Percentiles rank a stretch among this genome's conserved stretches.
These are phyloP conservation scores for Formicarius rufipectus DNA, from an alignment of 2,113 vertebrate genomes.

Conservation along the genomic window DNA sequence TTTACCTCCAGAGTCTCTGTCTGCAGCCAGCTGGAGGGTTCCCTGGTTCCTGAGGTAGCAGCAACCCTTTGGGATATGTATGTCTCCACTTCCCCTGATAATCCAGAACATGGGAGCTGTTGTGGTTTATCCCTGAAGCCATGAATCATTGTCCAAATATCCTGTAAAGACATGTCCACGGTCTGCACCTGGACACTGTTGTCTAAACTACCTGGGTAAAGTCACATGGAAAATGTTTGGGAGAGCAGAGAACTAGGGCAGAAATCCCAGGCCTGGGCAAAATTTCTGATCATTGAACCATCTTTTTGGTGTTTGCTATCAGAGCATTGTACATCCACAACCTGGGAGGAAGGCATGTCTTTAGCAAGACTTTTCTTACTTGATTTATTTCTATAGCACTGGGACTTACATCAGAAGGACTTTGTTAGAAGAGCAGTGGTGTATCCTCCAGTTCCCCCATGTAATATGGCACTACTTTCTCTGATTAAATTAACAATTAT, in stretches of 20 bases:
- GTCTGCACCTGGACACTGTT: neutral
- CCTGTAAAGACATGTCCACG: neutral
- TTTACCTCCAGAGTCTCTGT: neutral
- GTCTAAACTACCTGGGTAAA: neutral
- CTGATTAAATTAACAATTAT: neutral
- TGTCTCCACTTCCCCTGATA: fast-evolving
- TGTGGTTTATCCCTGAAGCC: neutral
- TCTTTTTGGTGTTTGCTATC: neutral
- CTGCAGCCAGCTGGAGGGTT: neutral
- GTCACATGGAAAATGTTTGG: neutral
- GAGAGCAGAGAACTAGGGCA: neutral
- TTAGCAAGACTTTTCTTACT: neutral
- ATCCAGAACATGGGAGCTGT: fast-evolving
- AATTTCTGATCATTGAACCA: neutral
- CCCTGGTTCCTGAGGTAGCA: neutral
- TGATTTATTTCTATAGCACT: neutral
- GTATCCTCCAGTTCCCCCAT: neutral
- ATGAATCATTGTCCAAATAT: neutral
- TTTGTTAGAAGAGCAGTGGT: neutral
- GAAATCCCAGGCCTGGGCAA: neutral
- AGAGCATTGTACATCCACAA: neutral
- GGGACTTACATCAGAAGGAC: neutral
- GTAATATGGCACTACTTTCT: neutral
- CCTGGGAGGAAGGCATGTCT: neutral
- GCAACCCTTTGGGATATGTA: neutral